phyloP scores from a whole-genome alignment of 2,888 invertebrate species.

The Andricus curvator region DNA sequence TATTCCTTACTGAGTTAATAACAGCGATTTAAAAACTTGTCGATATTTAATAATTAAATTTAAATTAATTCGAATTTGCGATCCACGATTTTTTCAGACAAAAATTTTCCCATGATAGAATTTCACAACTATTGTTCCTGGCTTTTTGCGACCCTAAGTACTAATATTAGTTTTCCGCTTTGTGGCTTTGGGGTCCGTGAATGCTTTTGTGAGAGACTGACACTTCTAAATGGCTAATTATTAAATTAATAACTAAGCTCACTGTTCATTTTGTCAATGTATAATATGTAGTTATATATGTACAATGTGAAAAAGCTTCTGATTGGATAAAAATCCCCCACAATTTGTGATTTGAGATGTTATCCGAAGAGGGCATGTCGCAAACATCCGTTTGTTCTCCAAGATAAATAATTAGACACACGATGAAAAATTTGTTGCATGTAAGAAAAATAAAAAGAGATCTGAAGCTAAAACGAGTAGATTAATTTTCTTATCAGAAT shows the following conservation, averaged over 20 bases:
- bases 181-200: no score
- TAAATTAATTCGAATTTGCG: no score
- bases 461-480: neutral
- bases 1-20: no score
- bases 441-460: neutral
- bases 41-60: no score
- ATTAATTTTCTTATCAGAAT: neutral
- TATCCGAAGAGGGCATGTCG: slow-evolving; percentile 42
- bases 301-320: slow-evolving; percentile 36
- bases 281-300: slow-evolving; percentile 50
- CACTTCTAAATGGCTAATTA: neutral
- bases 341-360: slow-evolving; percentile 23
- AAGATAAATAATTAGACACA: slow-evolving; percentile 19
- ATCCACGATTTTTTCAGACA: no score
- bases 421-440: neutral
- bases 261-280: neutral
- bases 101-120: neutral
- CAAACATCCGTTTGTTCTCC: slow-evolving; percentile 62
- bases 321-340: neutral
- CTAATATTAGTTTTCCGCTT: no score
- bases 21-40: no score
- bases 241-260: neutral
- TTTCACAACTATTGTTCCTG: neutral
- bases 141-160: no score
- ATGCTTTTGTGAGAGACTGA: neutral